A percentile compares a stretch with the other conserved stretches of the same genome.
phyloP scores from a whole-genome alignment of 2,113 vertebrate genomes.

The Cettia cetti region DNA sequence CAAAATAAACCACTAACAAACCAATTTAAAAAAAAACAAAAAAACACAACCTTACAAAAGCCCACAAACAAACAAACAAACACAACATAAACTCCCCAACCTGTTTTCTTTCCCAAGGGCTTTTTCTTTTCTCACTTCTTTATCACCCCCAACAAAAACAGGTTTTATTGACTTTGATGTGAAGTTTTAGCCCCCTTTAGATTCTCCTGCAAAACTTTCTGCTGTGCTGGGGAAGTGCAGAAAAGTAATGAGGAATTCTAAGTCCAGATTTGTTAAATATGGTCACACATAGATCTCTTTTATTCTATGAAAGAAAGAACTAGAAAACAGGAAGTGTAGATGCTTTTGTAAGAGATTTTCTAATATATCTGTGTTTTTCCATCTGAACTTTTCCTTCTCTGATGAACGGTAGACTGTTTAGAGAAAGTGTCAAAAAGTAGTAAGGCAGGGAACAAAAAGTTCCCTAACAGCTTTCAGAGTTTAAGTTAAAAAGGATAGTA shows the following conservation, averaged over 20 bases:
- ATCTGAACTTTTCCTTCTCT: not conserved
- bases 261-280: not conserved
- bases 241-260: constrained; percentile 1
- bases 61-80: not conserved
- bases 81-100: not conserved
- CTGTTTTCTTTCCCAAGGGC: not conserved
- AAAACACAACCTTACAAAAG: not conserved
- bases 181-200: not conserved
- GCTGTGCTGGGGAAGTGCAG: not conserved
- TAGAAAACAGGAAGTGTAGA: not conserved
- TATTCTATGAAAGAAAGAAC: not conserved
- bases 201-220: not conserved
- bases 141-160: not conserved
- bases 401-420: not conserved
- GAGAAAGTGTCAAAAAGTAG: not conserved
- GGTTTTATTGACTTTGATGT: not conserved
- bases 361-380: not conserved
- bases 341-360: not conserved
- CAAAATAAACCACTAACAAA: not conserved
- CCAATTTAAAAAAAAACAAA: not conserved
- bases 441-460: not conserved
- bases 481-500: not conserved
- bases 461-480: not conserved
- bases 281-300: not conserved
- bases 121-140: too few species aligned